Evolutionary conservation across 2,888 invertebrate genomes (phyloP).

Genomic region (Drosophila meridiana): DNA sequence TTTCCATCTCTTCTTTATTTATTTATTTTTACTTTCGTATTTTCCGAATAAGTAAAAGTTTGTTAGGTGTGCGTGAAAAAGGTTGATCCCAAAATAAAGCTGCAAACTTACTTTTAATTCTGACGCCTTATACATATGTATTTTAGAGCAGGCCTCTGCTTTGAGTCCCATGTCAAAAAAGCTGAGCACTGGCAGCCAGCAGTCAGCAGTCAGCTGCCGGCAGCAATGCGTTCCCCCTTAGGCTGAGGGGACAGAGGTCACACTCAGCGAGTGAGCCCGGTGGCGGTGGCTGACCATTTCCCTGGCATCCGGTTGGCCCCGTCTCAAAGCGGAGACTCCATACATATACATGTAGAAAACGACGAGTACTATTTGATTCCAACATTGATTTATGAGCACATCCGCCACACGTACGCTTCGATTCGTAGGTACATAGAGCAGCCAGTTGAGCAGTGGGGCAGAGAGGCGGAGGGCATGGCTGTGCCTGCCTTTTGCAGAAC

Average conservation of each 20-base stretch:
- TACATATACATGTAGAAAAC: constrained; percentile 47
- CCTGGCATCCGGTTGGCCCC: constrained; percentile 61
- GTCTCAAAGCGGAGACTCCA: constrained; percentile 23
- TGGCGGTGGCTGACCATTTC: constrained; percentile 67
- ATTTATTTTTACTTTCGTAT: neutral
- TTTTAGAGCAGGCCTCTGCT: constrained; percentile 58
- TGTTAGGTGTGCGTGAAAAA: constrained; percentile 17
- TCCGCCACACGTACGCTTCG: constrained; percentile 73
- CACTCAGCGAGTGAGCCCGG: constrained; percentile 39
- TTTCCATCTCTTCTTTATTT: constrained; percentile 11
- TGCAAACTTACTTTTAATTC: constrained; percentile 76
- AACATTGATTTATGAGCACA: constrained; percentile 80
- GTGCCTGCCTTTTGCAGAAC: constrained; percentile 71
- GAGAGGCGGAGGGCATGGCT: constrained; percentile 13
- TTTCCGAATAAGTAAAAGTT: constrained; percentile 21
- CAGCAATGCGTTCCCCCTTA: neutral
- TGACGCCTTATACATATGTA: constrained; percentile 50
- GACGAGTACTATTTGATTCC: constrained; percentile 78
- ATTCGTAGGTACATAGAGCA: constrained; percentile 17
- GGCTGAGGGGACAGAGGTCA: constrained; percentile 22
- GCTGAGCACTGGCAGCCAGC: constrained; percentile 28
- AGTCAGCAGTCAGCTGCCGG: constrained; percentile 8
- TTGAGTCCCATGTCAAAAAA: constrained; percentile 65
- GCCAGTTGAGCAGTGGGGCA: neutral
- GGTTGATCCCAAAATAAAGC: constrained; percentile 22